Evolutionary conservation across 2,113 vertebrate genomes (phyloP), one percentile per base, ranked within the genome.

Genomic region (Condylura cristata): DNA sequence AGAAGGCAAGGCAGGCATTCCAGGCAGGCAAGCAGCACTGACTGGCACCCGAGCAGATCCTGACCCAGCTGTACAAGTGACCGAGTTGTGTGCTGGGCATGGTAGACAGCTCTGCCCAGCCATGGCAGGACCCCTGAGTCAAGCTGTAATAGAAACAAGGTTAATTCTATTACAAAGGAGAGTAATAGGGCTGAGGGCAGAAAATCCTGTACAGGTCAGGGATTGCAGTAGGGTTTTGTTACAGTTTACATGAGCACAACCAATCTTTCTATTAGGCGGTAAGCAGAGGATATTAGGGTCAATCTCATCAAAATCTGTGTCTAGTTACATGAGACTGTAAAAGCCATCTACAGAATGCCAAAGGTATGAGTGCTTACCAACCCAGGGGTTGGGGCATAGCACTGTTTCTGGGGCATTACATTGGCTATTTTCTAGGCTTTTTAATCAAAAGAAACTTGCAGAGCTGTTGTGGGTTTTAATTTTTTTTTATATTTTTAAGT

Each of bases 111-210:
- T 93, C 80, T 39, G 60, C 68, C 53, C 20, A 46, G 81, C 75
- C 14, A 28, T 2, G 0, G 28, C 60, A 5, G 37, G 6, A 0
- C 81, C 37, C 71, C 22, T 0, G 18, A 94, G 91, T 89, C 93
- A 95, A 84, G 51, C 92, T 93, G 95, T 95, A 93, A 88, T 93
- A 95, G 96, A 95, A 81, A 82, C 12, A 24, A 90, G 44, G 51
- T 72, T 76, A 70, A 84, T 86, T 96, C 46, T 34, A 34, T 97
- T 88, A 92, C 68, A 92, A 34, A 22, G 79, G 48, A 80, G 86
- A 34, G 41, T 53, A 24, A 60, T 84, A 90, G 84, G 75, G 85
- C 87, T 51, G 44, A 85, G 74, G 79, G 70, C 7, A 14, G 92
- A 78, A 85, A 92, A 88, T 91, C 88, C 88, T 96, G 90, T 79